Evolutionary conservation across 2,113 vertebrate genomes (phyloP), one percentile per base, ranked within the genome.

Genomic region (Verasper variegatus): DNA sequence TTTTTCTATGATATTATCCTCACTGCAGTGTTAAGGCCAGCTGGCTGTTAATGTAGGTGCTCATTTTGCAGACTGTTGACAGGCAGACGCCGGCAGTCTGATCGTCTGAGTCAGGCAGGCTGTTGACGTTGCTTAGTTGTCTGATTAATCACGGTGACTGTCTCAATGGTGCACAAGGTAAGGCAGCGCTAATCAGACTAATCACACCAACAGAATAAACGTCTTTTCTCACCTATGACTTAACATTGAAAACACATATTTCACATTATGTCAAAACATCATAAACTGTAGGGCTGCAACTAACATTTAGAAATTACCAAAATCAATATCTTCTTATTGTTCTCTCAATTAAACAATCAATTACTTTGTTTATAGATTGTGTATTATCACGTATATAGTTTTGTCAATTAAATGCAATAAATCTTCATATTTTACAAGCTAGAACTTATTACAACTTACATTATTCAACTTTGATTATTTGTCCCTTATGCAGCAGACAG

Each of bases 141-240:
- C 24, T 49, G 24, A 62, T 40, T 18, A 45, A 61, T 24, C 15
- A 51, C 21, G n/a, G 51, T 21, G 52, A 78, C 51, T 61, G 52
- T 65, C n/a, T 74, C 21, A 56, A 17, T 62, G 5, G 17, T 26
- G 23, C 20, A 40, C 49, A 70, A 47, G 23, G 14, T 21, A 54
- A n/a, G 20, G 51, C 51, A 54, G 20, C 20, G 13, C 47, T 51
- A 18, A 15, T 51, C 47, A 51, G 47, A 51, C 15, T 17, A 17
- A 51, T 51, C 47, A 14, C 55, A 26, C 23, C 55, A 57, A 10
- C 12, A 26, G 52, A 54, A 54, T 54, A 21, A 54, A 54, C n/a
- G 3, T 5, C 10, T 24, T 54, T 54, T 54, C 20, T 54, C 51
- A 21, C 40, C 13, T 2, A 3, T 3, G 10, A 3, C 37, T 40